Percentiles rank a stretch among this genome's conserved stretches.
These are phyloP conservation scores for Erpetoichthys calabaricus DNA, from an alignment of 2,797 vertebrate species.

Conservation along the genomic window DNA sequence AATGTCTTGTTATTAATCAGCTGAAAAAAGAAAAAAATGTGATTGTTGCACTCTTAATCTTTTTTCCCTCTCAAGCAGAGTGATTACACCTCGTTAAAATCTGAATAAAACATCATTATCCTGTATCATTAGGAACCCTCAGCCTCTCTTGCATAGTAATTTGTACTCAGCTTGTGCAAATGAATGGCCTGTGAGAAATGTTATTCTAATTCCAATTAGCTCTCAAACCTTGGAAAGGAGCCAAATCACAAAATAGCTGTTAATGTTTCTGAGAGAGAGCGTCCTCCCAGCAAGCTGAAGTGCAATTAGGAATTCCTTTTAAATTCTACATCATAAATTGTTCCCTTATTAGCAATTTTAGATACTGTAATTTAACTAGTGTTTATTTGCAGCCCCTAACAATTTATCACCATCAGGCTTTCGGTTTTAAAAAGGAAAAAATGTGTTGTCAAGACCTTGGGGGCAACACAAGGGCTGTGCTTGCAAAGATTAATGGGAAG, in stretches of 20 bases:
- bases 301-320: slow-evolving; percentile 89
- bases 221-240: slow-evolving; percentile 82
- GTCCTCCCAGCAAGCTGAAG: slow-evolving; percentile 82
- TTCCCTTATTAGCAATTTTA: slow-evolving; percentile 84
- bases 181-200: slow-evolving; percentile 96
- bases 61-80: slow-evolving; percentile 79
- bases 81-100: slow-evolving; percentile 98
- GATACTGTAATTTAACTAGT: slow-evolving; percentile 80
- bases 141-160: slow-evolving; percentile 80
- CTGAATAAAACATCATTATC: slow-evolving; percentile 98
- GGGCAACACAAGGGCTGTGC: slow-evolving; percentile 55
- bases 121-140: slow-evolving; percentile 87
- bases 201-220: slow-evolving; percentile 99
- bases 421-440: slow-evolving; percentile 46
- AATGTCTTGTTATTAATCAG: slow-evolving; percentile 70
- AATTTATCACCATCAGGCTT: slow-evolving; percentile 73
- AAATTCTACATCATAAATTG: slow-evolving; percentile 96
- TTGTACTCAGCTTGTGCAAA: slow-evolving; percentile 86
- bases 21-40: slow-evolving; percentile 60
- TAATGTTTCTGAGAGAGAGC: slow-evolving; percentile 39
- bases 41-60: slow-evolving; percentile 76
- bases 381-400: slow-evolving; percentile 91
- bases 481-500: slow-evolving; percentile 62
- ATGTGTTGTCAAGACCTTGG: slow-evolving; percentile 50
- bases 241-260: slow-evolving; percentile 57